phyloP scores from a whole-genome alignment of 2,888 invertebrate species.

The Subacronicta megacephala region DNA sequence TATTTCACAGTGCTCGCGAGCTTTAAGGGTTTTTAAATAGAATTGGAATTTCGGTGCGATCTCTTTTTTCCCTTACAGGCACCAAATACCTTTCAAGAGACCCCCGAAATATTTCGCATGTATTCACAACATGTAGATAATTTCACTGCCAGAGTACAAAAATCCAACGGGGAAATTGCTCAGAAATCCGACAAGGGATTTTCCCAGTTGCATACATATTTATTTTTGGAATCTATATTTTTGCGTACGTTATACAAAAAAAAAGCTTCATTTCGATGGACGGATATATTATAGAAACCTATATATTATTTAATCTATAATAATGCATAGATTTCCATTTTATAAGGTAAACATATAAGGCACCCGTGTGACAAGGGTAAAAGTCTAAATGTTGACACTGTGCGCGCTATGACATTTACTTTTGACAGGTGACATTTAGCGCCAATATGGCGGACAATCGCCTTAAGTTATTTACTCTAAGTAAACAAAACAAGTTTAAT shows the following conservation, averaged over 20 bases:
- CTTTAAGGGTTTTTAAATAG: slow-evolving; percentile 7
- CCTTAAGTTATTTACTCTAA: slow-evolving; percentile 6
- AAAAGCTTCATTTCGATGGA: slow-evolving; percentile 5
- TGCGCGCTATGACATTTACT: slow-evolving; percentile 50
- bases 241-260: too few species aligned
- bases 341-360: slow-evolving; percentile 57
- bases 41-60: background rate
- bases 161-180: background rate
- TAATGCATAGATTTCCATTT: slow-evolving; percentile 43
- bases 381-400: slow-evolving; percentile 59
- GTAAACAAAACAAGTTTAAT: slow-evolving; percentile 1
- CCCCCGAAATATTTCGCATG: background rate
- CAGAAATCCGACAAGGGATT: background rate
- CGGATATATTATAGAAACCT: slow-evolving; percentile 11
- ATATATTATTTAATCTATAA: slow-evolving; percentile 17
- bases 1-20: slow-evolving; percentile 27
- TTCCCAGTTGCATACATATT: background rate
- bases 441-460: slow-evolving; percentile 54
- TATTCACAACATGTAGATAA: background rate
- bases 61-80: too few species aligned
- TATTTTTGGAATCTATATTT: background rate
- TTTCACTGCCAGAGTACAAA: background rate
- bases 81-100: too few species aligned
- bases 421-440: slow-evolving; percentile 63
- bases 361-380: slow-evolving; percentile 61